phyloP scores from a whole-genome alignment of 2,797 vertebrate genomes.

The Helostoma temminkii region DNA sequence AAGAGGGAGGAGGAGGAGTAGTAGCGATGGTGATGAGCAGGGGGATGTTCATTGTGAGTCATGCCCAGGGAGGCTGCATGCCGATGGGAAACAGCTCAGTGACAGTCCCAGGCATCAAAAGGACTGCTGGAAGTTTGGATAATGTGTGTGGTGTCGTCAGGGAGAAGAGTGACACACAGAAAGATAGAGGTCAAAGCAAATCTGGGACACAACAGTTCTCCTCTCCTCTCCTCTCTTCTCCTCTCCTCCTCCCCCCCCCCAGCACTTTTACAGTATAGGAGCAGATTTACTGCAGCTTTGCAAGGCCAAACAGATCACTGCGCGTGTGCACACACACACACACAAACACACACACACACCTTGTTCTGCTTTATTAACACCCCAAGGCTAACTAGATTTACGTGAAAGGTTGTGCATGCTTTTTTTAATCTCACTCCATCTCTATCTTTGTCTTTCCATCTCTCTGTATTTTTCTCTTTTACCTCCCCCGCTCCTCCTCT shows the following conservation, averaged over 20 bases:
- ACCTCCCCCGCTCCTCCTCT: slow-evolving; percentile 55
- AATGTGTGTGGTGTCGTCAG: slow-evolving; percentile 44
- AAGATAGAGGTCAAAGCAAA: slow-evolving; percentile 67
- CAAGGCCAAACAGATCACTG: slow-evolving; percentile 17
- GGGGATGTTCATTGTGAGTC: slow-evolving; percentile 52
- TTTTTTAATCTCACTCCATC: slow-evolving; percentile 27
- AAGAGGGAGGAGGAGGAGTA: slow-evolving; percentile 29
- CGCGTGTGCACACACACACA: slow-evolving; percentile 28
- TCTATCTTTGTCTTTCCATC: slow-evolving; percentile 37
- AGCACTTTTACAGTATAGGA: slow-evolving; percentile 5
- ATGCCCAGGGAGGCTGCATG: slow-evolving; percentile 52
- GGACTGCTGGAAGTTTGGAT: slow-evolving; percentile 58
- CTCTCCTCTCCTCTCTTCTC: slow-evolving; percentile 1
- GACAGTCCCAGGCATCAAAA: slow-evolving; percentile 56
- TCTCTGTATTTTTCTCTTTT: slow-evolving; percentile 25
- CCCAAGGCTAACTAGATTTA: slow-evolving; percentile 48
- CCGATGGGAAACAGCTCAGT: slow-evolving; percentile 59
- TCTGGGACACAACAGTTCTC: slow-evolving; percentile 46
- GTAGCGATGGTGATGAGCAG: slow-evolving; percentile 6
- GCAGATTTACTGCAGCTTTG: slow-evolving; percentile 33
- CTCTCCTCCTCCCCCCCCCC: neutral
- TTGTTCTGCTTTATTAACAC: slow-evolving; percentile 38
- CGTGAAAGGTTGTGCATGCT: slow-evolving; percentile 32
- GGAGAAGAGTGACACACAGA: slow-evolving; percentile 39
- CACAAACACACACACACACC: slow-evolving; percentile 34